These are phyloP conservation scores for Montipora capricornis DNA, from an alignment of 64 coral and sea anemone species.

Conservation along the genomic window DNA sequence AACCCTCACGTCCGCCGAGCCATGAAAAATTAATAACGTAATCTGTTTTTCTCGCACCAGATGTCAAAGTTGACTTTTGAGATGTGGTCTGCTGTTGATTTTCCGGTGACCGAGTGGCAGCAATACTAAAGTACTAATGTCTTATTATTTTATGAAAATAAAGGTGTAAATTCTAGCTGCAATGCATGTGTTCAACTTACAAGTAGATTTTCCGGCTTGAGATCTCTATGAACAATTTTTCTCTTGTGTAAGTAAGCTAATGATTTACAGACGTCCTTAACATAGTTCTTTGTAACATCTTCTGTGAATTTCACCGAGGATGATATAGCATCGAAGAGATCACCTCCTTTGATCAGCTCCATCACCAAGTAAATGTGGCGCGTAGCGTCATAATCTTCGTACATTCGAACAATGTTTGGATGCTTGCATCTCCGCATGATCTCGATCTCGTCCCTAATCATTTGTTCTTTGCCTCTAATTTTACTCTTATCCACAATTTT, in stretches of 20 bases:
- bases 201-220: conserved; percentile 97
- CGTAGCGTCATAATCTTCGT: conserved; percentile 82
- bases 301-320: conserved; percentile 93
- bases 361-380: conserved; percentile 90
- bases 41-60: not conserved
- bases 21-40: not conserved
- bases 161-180: not conserved
- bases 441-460: conserved; percentile 93
- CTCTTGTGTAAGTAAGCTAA: conserved; percentile 90
- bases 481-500: conserved; percentile 98
- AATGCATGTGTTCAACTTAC: conserved; percentile 54
- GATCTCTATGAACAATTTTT: conserved; percentile 92
- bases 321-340: conserved; percentile 96
- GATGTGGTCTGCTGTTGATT: not conserved
- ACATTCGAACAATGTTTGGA: conserved; percentile 89
- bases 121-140: too few species aligned
- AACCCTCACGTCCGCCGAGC: not conserved
- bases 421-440: conserved; percentile 95
- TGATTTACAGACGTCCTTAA: conserved; percentile 87
- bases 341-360: conserved; percentile 93
- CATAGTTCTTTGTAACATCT: conserved; percentile 75
- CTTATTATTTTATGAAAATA: too few species aligned
- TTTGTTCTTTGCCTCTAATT: conserved; percentile 91
- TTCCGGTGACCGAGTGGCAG: not conserved
- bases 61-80: not conserved